These are phyloP conservation scores for Rhincodon typus DNA, from an alignment of 2,797 vertebrate species.

Conservation along the genomic window DNA sequence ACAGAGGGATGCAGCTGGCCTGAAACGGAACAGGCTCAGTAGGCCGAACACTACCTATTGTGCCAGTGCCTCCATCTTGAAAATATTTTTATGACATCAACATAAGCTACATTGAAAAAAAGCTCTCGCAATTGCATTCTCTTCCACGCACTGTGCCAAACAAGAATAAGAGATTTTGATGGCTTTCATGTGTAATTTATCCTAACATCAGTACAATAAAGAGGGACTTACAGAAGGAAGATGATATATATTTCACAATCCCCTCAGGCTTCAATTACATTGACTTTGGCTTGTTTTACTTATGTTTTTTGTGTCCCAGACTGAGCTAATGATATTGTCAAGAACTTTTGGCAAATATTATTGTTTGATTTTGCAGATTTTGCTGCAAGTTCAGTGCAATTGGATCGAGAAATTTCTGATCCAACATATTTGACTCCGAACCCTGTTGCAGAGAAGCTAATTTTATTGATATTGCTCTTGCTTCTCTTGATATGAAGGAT, in stretches of 20 bases:
- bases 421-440: background rate
- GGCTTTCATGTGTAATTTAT: background rate
- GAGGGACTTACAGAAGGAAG: background rate
- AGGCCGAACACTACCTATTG: too few species aligned
- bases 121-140: background rate
- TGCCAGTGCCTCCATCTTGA: background rate
- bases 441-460: background rate
- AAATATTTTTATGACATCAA: background rate
- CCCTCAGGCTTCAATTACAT: background rate
- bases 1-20: too few species aligned
- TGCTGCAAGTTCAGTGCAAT: background rate
- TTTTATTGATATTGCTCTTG: slow-evolving; percentile 3
- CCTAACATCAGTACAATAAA: background rate
- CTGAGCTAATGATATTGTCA: background rate
- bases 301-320: background rate
- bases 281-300: background rate
- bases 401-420: background rate
- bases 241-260: background rate
- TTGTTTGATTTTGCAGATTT: background rate
- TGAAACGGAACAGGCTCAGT: too few species aligned
- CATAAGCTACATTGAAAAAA: background rate
- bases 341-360: background rate
- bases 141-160: background rate
- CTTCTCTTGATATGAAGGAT: background rate
- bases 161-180: background rate